phyloP scores from a whole-genome alignment of 37 sponge, comb jelly and placozoan species.

The Spongilla lacustris region DNA sequence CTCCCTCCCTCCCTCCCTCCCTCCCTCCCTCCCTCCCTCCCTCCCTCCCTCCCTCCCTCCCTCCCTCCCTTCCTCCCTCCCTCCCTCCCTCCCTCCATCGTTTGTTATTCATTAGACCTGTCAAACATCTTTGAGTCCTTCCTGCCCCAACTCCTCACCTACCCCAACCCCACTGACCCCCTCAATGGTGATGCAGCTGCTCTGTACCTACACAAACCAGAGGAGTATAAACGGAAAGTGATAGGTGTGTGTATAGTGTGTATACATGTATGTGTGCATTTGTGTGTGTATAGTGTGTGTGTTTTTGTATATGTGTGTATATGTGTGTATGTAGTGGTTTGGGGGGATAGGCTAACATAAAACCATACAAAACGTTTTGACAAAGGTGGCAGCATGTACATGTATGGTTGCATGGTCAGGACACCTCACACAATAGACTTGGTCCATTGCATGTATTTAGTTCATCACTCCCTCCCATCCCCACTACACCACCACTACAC shows the following conservation, averaged over 20 bases:
- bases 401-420: neutral
- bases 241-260: slow-evolving; percentile 57
- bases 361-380: neutral
- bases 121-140: slow-evolving; percentile 97
- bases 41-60: slow-evolving; percentile 2
- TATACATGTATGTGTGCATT: slow-evolving; percentile 7
- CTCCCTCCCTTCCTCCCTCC: neutral
- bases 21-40: slow-evolving; percentile 2
- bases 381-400: neutral
- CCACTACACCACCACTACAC: neutral
- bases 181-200: slow-evolving; percentile 98
- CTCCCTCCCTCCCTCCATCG: neutral
- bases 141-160: slow-evolving; percentile 94
- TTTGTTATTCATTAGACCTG: slow-evolving; percentile 65
- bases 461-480: too few species aligned
- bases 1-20: slow-evolving; percentile 8
- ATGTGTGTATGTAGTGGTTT: too few species aligned
- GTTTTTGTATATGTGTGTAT: too few species aligned
- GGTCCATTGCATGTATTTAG: too few species aligned
- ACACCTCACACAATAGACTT: neutral
- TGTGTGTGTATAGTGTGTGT: slow-evolving; percentile 3
- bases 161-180: slow-evolving; percentile 98
- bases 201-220: slow-evolving; percentile 94
- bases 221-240: slow-evolving; percentile 92
- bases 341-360: neutral